Percentiles rank a stretch among this genome's conserved stretches.
Conservation (phyloP, 2,113 vertebrate genomes). For the Percopsis transmontana region DNA sequence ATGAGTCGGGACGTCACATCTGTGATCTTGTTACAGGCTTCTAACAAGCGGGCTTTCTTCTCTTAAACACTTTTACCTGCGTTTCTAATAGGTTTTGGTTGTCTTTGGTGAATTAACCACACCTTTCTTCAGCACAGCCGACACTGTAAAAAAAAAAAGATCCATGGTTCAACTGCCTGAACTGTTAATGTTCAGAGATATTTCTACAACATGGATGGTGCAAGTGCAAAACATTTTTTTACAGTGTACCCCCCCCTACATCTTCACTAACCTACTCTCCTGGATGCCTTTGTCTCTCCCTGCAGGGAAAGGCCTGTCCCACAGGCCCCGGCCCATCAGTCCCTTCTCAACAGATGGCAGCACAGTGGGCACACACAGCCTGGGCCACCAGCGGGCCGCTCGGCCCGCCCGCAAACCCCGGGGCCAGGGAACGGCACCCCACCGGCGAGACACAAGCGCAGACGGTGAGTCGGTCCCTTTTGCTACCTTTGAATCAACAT, state of each 20-base stretch:
- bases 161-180: too few relatives aligned
- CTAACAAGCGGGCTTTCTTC: slow-evolving; percentile 8
- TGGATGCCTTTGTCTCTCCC: slow-evolving; percentile 26
- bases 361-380: slow-evolving; percentile 85
- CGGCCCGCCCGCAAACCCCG: slow-evolving; percentile 92
- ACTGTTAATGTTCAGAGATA: slow-evolving; percentile 1
- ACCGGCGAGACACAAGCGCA: slow-evolving; percentile 88
- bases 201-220: slow-evolving; percentile 8
- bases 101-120: slow-evolving; percentile 43
- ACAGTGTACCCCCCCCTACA: too few relatives aligned
- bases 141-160: too few relatives aligned
- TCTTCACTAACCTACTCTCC: slow-evolving; percentile 40
- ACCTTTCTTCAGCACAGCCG: slow-evolving; percentile 24
- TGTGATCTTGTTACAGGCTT: slow-evolving; percentile 22
- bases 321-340: slow-evolving; percentile 90
- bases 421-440: slow-evolving; percentile 85
- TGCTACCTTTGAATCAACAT: slow-evolving; percentile 19
- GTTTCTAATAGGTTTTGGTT: slow-evolving; percentile 30
- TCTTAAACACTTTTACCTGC: slow-evolving; percentile 42
- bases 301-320: slow-evolving; percentile 90
- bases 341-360: slow-evolving; percentile 96
- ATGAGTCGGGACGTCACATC: slow-evolving; percentile 9
- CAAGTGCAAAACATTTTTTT: too few relatives aligned
- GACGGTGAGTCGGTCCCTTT: slow-evolving; percentile 83
- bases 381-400: slow-evolving; percentile 89